Evolutionary conservation across 2,113 vertebrate genomes (phyloP), one percentile per base, ranked within the genome.

Genomic region (Strix uralensis): DNA sequence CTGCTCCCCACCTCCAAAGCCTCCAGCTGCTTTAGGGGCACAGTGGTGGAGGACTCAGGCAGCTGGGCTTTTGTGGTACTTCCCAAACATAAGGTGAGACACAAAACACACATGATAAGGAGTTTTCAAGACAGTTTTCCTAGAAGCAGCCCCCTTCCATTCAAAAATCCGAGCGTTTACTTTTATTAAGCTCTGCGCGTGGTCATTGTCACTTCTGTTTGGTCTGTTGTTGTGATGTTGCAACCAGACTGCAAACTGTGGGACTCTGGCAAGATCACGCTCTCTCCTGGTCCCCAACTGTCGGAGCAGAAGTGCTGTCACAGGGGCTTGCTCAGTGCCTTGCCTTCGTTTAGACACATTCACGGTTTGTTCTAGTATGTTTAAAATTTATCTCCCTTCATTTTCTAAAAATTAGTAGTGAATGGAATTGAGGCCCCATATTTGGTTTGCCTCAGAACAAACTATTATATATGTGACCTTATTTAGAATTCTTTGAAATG

Each of bases 191-290:
- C 58, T 40, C 44, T 46, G 36, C 1, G 5, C 7, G 1, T 40
- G 27, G 34, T 49, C 1, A 0, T 29, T 26, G 26, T 66, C 34
- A 5, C 55, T 34, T 26, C 16, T 12, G 22, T 40, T n/a, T 20
- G 52, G 47, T 47, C 12, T 11, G 2, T 25, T 42, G 25, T 7
- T 44, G 61, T 30, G 51, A 21, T 51, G 77, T 4, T 46, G 46
- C 5, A 32, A 4, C 62, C 1, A 0, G 12, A 3, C 17, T 47
- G 44, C 1, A 0, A 12, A 2, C 0, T 1, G 36, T 46, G 14
- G 66, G 8, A 1, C n/a, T 14, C 16, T 0, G 2, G 26, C 16
- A 1, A 2, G 58, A 14, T 10, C 58, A 3, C 0, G 3, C 11
- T 21, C 40, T 12, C 9, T 54, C 47, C 30, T 5, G 2, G 52